Base-by-base conservation (phyloP, 1,140 invertebrate genomes). In the Augochlora pura region DNA sequence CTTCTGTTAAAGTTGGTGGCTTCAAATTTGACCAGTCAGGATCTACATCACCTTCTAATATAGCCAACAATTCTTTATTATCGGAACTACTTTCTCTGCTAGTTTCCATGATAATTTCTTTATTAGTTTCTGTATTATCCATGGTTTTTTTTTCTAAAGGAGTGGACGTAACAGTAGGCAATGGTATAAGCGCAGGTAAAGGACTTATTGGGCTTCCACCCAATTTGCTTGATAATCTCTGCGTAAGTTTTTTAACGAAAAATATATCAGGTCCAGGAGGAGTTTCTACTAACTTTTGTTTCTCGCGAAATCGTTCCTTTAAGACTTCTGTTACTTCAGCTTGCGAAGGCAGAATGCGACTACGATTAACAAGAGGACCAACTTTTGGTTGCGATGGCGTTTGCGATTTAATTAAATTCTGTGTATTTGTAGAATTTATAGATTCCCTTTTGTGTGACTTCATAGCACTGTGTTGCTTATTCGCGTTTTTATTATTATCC, bases 11-110 rank as follows among this genome's bases (percentile, higher is more conserved):
- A 12, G 72, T 86, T 12, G 91, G 89, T 7, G 91, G 82, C 67
- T 92, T 93, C 2, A 93, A 81, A 71, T 92, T 91, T 0, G 92
- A 92, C 93, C 93, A 93, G 57, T 93, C 92, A 9, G 91, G 92
- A 86, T 94, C 93, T 8, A 90, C 91, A 23, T 94, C 93, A 25
- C 93, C 93, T 81, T 94, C 93, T 7, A 94, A 81, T 75, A 94
- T 94, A 2, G 92, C 92, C 14, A 94, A 69, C 9, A 94, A 72
- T 49, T 93, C 93, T 67, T 91, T 92, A 75, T 93, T 91, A 72
- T 93, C 93, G 0, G 89, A 71, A 70, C 86, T 82, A 1, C 72
- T 72, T 39, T 81, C 84, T 39, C 81, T 86, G 9, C 12, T 27
- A 10, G 49, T 49, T 52, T 65, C 74, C 21, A 23, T 32, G 21